A percentile compares a stretch with the other conserved stretches of the same genome.
Evolutionary conservation across 2,113 vertebrate genomes (phyloP).

Genomic region (Marmota flaviventris): DNA sequence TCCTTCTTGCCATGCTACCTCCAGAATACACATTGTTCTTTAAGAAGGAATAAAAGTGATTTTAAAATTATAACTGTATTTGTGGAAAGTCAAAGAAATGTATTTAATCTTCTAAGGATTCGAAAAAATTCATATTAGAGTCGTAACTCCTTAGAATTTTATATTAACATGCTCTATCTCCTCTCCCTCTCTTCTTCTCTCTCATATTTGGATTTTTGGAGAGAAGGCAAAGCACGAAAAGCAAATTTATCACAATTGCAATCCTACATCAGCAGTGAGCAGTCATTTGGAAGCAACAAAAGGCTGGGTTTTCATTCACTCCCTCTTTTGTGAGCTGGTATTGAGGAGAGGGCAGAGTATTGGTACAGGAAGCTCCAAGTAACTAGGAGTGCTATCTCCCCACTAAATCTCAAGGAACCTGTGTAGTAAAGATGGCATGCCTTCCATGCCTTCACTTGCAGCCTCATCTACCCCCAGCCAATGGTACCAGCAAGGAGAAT

Average conservation of each 20-base stretch:
- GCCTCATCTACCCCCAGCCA: background rate
- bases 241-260: too few species aligned
- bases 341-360: background rate
- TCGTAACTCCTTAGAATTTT: background rate
- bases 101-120: background rate
- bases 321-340: background rate
- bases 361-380: background rate
- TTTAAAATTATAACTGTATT: slow-evolving; percentile 45
- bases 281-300: background rate
- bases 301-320: background rate
- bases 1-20: slow-evolving; percentile 97
- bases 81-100: slow-evolving; percentile 40
- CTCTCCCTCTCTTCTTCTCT: background rate
- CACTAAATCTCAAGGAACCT: background rate
- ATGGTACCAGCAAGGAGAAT: background rate
- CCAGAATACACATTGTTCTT: slow-evolving; percentile 92
- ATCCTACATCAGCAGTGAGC: background rate
- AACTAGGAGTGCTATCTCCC: background rate
- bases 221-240: background rate
- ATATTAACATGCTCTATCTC: background rate
- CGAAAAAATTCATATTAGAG: background rate
- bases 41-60: slow-evolving; percentile 45
- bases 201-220: background rate
- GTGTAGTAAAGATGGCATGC: background rate
- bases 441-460: background rate